Conservation (phyloP, 2,113 vertebrate genomes). For the Seriola rivoliana region DNA sequence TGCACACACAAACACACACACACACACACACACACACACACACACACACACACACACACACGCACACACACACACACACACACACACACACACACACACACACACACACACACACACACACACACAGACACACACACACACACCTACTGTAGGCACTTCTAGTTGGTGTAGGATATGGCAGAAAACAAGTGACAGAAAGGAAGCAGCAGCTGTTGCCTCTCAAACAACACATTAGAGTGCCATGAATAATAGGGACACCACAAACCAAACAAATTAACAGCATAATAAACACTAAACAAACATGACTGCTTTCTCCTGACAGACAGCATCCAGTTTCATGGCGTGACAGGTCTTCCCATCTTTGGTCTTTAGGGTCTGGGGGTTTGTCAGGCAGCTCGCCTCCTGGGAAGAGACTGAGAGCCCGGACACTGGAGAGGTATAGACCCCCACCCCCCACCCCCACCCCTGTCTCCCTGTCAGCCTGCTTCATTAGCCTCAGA, state of each 20-base stretch:
- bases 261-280: neutral
- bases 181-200: slow-evolving; percentile 22
- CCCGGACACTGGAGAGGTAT: slow-evolving; percentile 50
- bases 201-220: neutral
- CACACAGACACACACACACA: slow-evolving; percentile 17
- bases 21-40: slow-evolving; percentile 24
- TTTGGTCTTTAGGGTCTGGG: slow-evolving; percentile 44
- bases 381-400: slow-evolving; percentile 60
- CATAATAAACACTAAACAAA: neutral
- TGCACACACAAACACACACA: slow-evolving; percentile 21
- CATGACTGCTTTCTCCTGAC: slow-evolving; percentile 2
- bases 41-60: slow-evolving; percentile 20
- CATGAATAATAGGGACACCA: neutral
- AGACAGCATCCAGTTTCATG: slow-evolving; percentile 24
- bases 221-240: neutral
- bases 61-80: slow-evolving; percentile 19
- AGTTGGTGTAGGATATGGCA: slow-evolving; percentile 3
- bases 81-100: slow-evolving; percentile 28
- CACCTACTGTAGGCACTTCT: slow-evolving; percentile 7
- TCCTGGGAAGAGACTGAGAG: slow-evolving; percentile 52
- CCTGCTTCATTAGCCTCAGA: slow-evolving; percentile 56
- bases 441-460: slow-evolving; percentile 24
- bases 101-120: slow-evolving; percentile 24
- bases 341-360: slow-evolving; percentile 45
- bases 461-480: slow-evolving; percentile 53